A percentile compares a stretch with the other conserved stretches of the same genome.
Evolutionary conservation across 2,797 vertebrate species (phyloP).

Genomic region (Anabacerthia variegaticeps): DNA sequence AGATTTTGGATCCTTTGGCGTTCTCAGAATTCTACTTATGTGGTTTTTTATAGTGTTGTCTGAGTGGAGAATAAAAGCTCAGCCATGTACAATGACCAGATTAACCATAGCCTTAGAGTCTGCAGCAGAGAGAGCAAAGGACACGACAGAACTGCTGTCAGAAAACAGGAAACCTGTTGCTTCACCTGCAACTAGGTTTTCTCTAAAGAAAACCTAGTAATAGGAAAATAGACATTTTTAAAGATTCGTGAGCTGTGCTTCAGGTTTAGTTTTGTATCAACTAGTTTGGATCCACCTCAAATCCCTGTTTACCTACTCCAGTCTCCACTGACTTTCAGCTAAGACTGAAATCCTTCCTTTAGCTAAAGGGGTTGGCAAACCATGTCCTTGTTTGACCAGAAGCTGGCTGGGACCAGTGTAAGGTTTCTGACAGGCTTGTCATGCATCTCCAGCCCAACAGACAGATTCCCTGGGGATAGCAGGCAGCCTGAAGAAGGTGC

Average conservation of each 20-base stretch:
- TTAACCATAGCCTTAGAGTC: neutral
- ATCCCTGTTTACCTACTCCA: neutral
- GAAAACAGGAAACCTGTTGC: neutral
- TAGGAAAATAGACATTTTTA: neutral
- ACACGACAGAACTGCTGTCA: neutral
- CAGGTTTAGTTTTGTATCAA: neutral
- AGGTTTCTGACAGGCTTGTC: slow-evolving; percentile 9
- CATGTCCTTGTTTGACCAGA: neutral
- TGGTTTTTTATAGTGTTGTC: neutral
- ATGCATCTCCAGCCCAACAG: neutral
- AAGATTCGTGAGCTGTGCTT: neutral
- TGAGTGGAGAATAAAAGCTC: neutral
- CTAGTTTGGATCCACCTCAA: neutral
- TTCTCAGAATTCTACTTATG: neutral
- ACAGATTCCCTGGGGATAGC: neutral
- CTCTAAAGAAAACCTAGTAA: neutral
- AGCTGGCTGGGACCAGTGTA: neutral
- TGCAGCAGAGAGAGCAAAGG: neutral
- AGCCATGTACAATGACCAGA: neutral
- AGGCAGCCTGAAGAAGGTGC: neutral
- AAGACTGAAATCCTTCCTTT: neutral
- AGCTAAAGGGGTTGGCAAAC: neutral
- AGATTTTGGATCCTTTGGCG: neutral
- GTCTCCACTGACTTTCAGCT: neutral
- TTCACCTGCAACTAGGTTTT: no score